Evolutionary conservation across 2,797 vertebrate species (phyloP).

Genomic region (Takifugu ocellatus): DNA sequence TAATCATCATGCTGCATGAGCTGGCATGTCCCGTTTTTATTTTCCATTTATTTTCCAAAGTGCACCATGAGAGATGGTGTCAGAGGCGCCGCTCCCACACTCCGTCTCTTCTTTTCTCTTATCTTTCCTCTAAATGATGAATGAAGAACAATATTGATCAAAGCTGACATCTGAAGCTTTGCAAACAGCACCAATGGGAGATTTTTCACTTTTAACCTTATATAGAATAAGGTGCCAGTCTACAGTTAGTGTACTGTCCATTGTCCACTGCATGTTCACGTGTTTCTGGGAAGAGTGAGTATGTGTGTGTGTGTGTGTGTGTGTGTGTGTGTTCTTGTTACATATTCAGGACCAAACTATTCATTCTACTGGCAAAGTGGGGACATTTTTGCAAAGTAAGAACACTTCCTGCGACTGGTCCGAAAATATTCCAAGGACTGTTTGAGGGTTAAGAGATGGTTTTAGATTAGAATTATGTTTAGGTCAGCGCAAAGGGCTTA

Average conservation of each 20-base stretch:
- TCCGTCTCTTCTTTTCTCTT: background rate
- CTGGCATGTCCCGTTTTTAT: conserved; percentile 19
- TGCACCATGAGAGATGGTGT: conserved; percentile 18
- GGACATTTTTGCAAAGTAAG: too few relatives aligned
- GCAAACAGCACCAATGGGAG: conserved; percentile 25
- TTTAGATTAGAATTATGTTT: too few relatives aligned
- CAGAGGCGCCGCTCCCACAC: background rate
- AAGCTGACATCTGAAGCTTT: conserved; percentile 32
- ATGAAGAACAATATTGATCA: conserved; percentile 44
- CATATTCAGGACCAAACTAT: too few relatives aligned
- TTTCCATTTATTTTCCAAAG: conserved; percentile 28
- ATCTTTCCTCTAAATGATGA: conserved; percentile 26
- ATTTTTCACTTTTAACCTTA: conserved; percentile 23
- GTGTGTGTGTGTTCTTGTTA: background rate
- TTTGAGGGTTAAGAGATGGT: too few relatives aligned
- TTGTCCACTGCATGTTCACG: background rate
- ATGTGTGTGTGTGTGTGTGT: background rate
- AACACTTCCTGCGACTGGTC: too few relatives aligned
- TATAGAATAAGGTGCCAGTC: conserved; percentile 9
- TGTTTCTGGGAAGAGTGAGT: background rate
- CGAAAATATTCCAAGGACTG: too few relatives aligned
- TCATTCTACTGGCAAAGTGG: too few relatives aligned
- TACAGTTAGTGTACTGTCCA: conserved; percentile 5
- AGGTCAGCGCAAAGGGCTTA: too few relatives aligned
- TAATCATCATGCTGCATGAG: conserved; percentile 1